Base-by-base conservation (phyloP, 2,888 invertebrate genomes). In the Seira musarum region DNA sequence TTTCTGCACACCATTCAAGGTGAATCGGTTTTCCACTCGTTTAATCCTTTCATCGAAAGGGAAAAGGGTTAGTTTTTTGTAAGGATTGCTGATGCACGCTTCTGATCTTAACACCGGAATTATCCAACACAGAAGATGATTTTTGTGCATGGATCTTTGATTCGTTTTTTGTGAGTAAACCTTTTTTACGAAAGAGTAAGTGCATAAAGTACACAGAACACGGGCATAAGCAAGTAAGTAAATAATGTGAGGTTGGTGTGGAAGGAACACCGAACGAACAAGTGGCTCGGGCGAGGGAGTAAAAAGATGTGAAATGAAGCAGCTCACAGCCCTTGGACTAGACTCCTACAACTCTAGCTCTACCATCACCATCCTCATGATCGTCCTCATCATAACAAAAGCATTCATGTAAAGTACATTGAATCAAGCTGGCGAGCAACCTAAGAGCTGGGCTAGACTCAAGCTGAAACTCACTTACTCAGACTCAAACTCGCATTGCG, bases 281-380 rank as follows among this genome's bases (percentile, higher is more conserved):
- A 79, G 79, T 79, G 79, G 79, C 79, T 79, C 79, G 79, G 79
- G 72, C 79, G 79, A 79, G 79, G 79, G 79, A 79, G 79, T 79
- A 73, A 79, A 79, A 79, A 79, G 79, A 79, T 79, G 73, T 79
- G 79, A 79, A 79, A 79, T 79, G 79, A 79, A 79, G 72, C 79
- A 79, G 79, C 79, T 79, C 79, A 35, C 69, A 79, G 79, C 79
- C 79, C 79, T 79, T 79, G 79, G 79, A 79, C 79, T 79, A 79
- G 79, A 79, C 79, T 79, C 79, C 79, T 79, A 67, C 79, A 24
- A 78, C 66, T 64, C 64, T 53, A 15, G n/a, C n/a, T 25, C 24
- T 57, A 64, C 30, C 70, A 61, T 63, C n/a, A n/a, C n/a, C 66
- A 30, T 57, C 66, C 30, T 24, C 15, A 8, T 17, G 15, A 69